Evolutionary conservation across 2,888 invertebrate species (phyloP).

Genomic region (Patella pellucida): DNA sequence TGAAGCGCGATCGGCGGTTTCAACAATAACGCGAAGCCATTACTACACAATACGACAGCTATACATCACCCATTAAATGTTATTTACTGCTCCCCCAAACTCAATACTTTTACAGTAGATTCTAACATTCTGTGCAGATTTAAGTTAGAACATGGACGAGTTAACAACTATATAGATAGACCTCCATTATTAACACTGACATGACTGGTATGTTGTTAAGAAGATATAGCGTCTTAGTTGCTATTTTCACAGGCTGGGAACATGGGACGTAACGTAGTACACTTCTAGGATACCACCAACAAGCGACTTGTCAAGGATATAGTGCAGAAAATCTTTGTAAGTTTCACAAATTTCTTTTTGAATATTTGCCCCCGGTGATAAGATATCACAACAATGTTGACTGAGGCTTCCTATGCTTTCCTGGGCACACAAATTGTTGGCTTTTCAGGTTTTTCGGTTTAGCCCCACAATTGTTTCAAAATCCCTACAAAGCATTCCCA

Average conservation of each 20-base stretch:
- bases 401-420: neutral
- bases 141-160: too few species aligned
- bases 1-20: conserved; percentile 7
- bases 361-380: conserved; percentile 1
- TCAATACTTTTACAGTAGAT: neutral
- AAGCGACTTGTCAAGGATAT: neutral
- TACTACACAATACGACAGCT: conserved; percentile 7
- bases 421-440: neutral
- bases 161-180: too few species aligned
- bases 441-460: too few species aligned
- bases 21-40: neutral
- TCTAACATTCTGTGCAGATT: too few species aligned
- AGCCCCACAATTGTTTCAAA: too few species aligned
- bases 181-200: too few species aligned
- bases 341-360: conserved; percentile 9
- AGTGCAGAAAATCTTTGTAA: conserved; percentile 9
- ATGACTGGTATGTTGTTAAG: too few species aligned
- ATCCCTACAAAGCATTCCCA: too few species aligned
- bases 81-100: conserved; percentile 2
- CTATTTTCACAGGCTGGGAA: too few species aligned
- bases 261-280: too few species aligned
- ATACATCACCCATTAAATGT: neutral
- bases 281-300: too few species aligned
- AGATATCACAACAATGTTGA: neutral
- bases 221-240: too few species aligned